These are phyloP conservation scores for Zophobas morio DNA, from an alignment of 1,140 invertebrate genomes.

Conservation along the genomic window DNA sequence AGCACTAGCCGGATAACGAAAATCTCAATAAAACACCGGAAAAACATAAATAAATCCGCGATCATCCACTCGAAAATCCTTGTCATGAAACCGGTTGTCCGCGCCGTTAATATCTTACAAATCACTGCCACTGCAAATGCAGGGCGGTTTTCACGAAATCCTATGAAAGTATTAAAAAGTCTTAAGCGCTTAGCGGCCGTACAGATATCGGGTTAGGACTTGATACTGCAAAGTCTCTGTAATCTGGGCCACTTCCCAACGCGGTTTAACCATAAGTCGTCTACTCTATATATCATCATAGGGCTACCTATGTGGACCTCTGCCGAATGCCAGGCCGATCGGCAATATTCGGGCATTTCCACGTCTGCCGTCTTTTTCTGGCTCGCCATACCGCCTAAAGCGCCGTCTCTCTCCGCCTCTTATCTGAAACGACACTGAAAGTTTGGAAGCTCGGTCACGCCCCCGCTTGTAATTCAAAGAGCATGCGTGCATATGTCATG, in stretches of 20 bases:
- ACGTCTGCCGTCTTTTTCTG: constrained; percentile 39
- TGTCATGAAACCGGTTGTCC: constrained; percentile 55
- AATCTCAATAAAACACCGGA: constrained; percentile 45
- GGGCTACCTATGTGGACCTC: constrained; percentile 57
- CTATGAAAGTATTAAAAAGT: constrained; percentile 69
- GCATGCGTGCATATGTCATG: constrained; percentile 62
- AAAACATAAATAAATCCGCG: constrained; percentile 53
- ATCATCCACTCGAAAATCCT: constrained; percentile 50
- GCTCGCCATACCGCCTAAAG: constrained; percentile 5
- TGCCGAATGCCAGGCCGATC: constrained; percentile 56
- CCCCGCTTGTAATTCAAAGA: constrained; percentile 60
- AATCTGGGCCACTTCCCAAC: constrained; percentile 79
- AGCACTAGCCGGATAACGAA: constrained; percentile 37
- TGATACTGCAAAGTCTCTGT: constrained; percentile 70
- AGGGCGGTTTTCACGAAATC: constrained; percentile 64
- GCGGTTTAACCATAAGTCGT: constrained; percentile 78
- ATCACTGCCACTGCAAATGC: constrained; percentile 63
- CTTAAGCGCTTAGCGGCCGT: constrained; percentile 68
- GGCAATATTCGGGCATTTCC: constrained; percentile 53
- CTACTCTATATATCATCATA: constrained; percentile 77
- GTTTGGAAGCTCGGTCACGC: constrained; percentile 57
- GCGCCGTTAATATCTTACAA: constrained; percentile 64
- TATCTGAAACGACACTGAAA: constrained; percentile 55
- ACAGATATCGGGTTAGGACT: constrained; percentile 65
- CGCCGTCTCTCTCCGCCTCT: constrained; percentile 42